Evolutionary conservation across 2,113 vertebrate genomes (phyloP).

Genomic region (Sminthopsis crassicaudata): DNA sequence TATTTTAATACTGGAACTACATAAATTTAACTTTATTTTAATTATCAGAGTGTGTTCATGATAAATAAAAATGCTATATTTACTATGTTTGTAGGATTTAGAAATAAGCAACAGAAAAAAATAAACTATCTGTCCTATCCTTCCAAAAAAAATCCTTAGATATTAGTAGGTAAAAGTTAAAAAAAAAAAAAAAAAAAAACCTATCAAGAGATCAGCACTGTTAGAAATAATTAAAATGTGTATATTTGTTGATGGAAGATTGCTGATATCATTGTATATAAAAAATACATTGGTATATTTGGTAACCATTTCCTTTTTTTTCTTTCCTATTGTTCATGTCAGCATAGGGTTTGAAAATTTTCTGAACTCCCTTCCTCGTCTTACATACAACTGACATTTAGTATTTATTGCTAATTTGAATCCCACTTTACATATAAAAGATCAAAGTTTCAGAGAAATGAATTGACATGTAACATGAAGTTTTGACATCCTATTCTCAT

Average conservation of each 20-base stretch:
- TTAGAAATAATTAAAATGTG: background rate
- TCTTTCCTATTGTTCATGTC: background rate
- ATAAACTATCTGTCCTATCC: background rate
- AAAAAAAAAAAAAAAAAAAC: background rate
- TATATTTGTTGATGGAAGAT: background rate
- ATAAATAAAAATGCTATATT: background rate
- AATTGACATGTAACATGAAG: background rate
- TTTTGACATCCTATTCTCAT: background rate
- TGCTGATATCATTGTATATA: background rate
- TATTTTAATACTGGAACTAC: background rate
- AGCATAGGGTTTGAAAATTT: background rate
- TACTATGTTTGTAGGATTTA: background rate
- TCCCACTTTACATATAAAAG: background rate
- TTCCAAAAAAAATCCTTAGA: background rate
- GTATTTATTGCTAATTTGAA: background rate
- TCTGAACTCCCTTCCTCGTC: fast-evolving
- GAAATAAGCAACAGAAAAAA: background rate
- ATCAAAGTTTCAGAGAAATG: background rate
- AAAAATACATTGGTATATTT: background rate
- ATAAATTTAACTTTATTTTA: background rate
- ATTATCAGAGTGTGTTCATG: background rate
- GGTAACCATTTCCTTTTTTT: background rate
- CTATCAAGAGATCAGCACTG: background rate
- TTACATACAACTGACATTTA: background rate
- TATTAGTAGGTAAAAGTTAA: background rate